A percentile compares a stretch with the other conserved stretches of the same genome.
phyloP scores from a whole-genome alignment of 2,888 invertebrate genomes.

The Metalampra italica region DNA sequence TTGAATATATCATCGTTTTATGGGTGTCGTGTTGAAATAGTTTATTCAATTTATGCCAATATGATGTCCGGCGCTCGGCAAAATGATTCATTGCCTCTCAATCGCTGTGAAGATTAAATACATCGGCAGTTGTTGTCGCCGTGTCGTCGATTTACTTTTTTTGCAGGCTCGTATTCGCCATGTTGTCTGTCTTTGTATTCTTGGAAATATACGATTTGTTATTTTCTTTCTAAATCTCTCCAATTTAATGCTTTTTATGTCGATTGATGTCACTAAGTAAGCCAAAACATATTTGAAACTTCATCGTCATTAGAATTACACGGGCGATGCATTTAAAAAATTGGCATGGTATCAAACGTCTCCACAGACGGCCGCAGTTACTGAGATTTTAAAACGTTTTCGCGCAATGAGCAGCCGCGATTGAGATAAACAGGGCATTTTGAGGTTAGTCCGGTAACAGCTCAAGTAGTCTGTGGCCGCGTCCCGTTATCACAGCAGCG shows the following conservation, averaged over 20 bases:
- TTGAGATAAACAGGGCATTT: conserved; percentile 43
- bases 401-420: conserved; percentile 11
- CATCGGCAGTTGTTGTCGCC: conserved; percentile 43
- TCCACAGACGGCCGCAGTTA: conserved; percentile 13
- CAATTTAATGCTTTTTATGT: not conserved
- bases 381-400: conserved; percentile 21
- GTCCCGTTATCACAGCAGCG: conserved; percentile 60
- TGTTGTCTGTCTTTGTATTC: no score
- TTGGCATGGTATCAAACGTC: conserved; percentile 34
- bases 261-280: not conserved
- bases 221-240: no score
- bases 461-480: conserved; percentile 38
- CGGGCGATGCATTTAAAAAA: conserved; percentile 19
- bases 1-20: conserved; percentile 37
- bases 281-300: not conserved
- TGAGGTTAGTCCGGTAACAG: conserved; percentile 43
- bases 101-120: conserved; percentile 52
- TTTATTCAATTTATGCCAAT: conserved; percentile 58
- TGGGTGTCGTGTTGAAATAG: conserved; percentile 29
- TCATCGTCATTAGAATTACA: conserved; percentile 1
- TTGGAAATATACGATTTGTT: no score
- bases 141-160: conserved; percentile 21
- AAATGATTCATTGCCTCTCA: conserved; percentile 52
- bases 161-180: not conserved
- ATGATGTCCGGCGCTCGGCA: conserved; percentile 31